Evolutionary conservation across 2,888 invertebrate genomes (phyloP), one percentile per base, ranked within the genome.

Genomic region (Diaphora mendica): DNA sequence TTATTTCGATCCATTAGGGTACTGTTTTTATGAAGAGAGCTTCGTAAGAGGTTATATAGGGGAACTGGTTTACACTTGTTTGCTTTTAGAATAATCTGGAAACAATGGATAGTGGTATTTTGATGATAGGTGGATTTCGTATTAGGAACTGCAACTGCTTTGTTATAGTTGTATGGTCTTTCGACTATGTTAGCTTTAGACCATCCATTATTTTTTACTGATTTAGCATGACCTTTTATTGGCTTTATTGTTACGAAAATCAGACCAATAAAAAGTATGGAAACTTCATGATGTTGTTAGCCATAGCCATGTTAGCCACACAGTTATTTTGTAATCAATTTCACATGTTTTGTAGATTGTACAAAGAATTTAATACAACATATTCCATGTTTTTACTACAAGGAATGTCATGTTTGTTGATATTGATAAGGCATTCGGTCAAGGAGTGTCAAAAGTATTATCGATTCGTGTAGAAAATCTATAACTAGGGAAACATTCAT

Each of bases 1-100:
- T 92, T 91, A 91, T 91, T 89, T 89, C 86, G 86, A 86, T 87
- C 87, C 87, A 91, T 92, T 90, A 89, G 86, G 85, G 84, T 79
- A 82, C 77, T 81, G 82, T 78, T 82, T 79, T 82, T 80, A 80
- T 81, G 76, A 74, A 78, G 76, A 79, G 79, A 78, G 77, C 74
- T 74, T 78, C 73, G 77, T 79, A 75, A 75, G 79, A 73, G 71
- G 70, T 69, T 76, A 69, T 72, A 70, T 70, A 69, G 68, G 75
- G 79, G 75, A 76, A 73, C 51, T 30, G 69, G 69, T 74, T 72
- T 77, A 55, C 66, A 51, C 65, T 73, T 78, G 68, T 67, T 76
- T 76, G 48, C 26, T 71, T 72, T 75, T 71, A 51, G 68, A 72
- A 30, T 44, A 72, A 64, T 51, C 66, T 65, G 48, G 51, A 20